phyloP scores from a whole-genome alignment of 2,113 vertebrate genomes.

The Rhizomys pruinosus region DNA sequence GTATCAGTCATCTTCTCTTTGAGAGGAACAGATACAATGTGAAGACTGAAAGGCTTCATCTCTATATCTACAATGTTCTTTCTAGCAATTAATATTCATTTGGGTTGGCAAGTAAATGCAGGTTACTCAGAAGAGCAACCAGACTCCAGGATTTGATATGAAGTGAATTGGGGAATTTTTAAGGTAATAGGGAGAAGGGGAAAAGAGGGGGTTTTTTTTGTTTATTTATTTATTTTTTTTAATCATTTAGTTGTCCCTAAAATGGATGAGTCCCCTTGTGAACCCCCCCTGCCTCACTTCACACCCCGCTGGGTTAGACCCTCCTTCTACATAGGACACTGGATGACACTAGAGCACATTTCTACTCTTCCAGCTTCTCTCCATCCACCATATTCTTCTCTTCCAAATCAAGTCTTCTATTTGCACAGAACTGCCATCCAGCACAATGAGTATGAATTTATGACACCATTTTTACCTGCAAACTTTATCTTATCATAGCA shows the following conservation, averaged over 20 bases:
- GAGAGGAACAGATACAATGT: background rate
- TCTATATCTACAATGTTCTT: background rate
- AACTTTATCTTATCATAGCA: background rate
- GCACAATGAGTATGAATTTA: too few relatives aligned
- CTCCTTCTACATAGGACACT: accelerated
- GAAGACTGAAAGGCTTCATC: background rate
- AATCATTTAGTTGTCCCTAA: background rate
- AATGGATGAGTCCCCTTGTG: background rate
- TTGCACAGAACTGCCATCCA: background rate
- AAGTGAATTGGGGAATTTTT: background rate
- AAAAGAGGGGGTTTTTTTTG: background rate
- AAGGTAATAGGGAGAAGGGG: background rate
- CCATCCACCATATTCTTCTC: background rate
- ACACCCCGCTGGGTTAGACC: background rate
- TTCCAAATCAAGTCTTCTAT: background rate
- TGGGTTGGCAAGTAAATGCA: background rate
- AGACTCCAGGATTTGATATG: background rate
- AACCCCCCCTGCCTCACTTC: too few relatives aligned
- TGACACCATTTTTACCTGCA: background rate
- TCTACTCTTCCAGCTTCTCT: background rate
- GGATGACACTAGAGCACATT: background rate
- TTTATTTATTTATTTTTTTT: too few relatives aligned
- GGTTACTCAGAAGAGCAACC: too few relatives aligned
- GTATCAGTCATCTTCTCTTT: background rate
- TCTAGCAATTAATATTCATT: background rate